Base-by-base conservation (phyloP, 2,797 vertebrate genomes). In the Coendou prehensilis region DNA sequence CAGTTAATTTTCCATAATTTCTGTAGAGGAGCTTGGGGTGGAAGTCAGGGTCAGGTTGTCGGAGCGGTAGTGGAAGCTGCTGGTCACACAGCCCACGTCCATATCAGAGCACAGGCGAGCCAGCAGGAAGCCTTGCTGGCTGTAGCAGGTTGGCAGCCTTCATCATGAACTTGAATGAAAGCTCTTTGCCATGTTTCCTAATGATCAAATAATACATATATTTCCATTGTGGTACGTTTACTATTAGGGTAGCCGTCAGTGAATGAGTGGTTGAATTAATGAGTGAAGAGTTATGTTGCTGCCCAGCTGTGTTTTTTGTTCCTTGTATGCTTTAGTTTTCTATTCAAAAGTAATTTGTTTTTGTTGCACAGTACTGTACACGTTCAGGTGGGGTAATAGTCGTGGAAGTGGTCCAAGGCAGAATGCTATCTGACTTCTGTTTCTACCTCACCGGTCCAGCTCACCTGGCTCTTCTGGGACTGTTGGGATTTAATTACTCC, bases 201-300 rank as follows among this genome's bases (percentile, higher is more conserved):
- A 1, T 15, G 57, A 9, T 20, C 73, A 18, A 0, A 4, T 18
- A 9, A 13, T 6, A 0, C 0, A 0, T 4, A 2, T 23, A 0
- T n/a, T 57, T 69, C 76, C 20, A 2, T 1, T 22, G 37, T 18
- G 33, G 26, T 22, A 1, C 0, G 67, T 20, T 41, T 50, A 6
- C 22, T 47, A 1, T 41, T 54, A 13, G 61, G 17, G 47, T 18
- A 50, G 0, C 26, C 10, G 23, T 54, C 33, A 3, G 28, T 15
- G 23, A 82, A 0, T 0, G 30, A 18, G 18, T 85, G 57, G 69
- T 14, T 82, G 41, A 71, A 30, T 76, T 15, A 61, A 15, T 47
- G 11, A 61, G 8, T 30, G 23, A 47, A 20, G 37, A 10, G 18
- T 4, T 64, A 47, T 33, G 30, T 56, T 64, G 6, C 20, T 23